phyloP scores from a whole-genome alignment of 2,797 vertebrate genomes.

The Leuciscus waleckii region DNA sequence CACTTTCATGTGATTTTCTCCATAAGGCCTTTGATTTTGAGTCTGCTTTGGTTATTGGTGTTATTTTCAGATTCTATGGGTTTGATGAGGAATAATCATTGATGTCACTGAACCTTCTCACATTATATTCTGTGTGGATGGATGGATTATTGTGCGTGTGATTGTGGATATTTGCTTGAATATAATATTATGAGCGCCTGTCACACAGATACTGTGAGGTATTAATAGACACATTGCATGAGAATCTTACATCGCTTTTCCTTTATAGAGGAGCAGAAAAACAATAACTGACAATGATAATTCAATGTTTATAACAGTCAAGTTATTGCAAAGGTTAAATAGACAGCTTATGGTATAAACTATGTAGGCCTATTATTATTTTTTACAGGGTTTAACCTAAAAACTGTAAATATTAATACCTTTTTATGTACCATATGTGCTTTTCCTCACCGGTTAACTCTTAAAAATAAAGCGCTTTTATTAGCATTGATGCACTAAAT shows the following conservation, averaged over 20 bases:
- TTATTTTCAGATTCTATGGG: background rate
- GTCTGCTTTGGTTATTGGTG: background rate
- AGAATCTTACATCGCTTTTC: background rate
- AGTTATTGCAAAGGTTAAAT: background rate
- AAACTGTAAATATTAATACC: slow-evolving; percentile 18
- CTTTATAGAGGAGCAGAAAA: background rate
- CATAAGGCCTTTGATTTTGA: background rate
- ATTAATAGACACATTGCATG: slow-evolving; percentile 73
- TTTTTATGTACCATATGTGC: background rate
- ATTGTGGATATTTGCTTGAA: slow-evolving; percentile 40
- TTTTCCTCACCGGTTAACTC: background rate
- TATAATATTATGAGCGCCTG: background rate
- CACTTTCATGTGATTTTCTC: too few species aligned
- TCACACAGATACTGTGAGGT: slow-evolving; percentile 54
- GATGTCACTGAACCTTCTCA: background rate
- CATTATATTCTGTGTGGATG: background rate
- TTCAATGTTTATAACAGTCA: background rate
- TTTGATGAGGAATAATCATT: background rate
- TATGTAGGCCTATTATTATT: too few species aligned
- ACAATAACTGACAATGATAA: background rate
- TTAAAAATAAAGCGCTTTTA: background rate
- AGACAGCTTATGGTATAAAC: background rate
- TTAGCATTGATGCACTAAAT: background rate
- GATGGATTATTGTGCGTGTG: background rate
- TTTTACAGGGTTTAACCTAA: background rate